Evolutionary conservation across 2,113 vertebrate genomes (phyloP).

Genomic region (Antechinus stuartii): DNA sequence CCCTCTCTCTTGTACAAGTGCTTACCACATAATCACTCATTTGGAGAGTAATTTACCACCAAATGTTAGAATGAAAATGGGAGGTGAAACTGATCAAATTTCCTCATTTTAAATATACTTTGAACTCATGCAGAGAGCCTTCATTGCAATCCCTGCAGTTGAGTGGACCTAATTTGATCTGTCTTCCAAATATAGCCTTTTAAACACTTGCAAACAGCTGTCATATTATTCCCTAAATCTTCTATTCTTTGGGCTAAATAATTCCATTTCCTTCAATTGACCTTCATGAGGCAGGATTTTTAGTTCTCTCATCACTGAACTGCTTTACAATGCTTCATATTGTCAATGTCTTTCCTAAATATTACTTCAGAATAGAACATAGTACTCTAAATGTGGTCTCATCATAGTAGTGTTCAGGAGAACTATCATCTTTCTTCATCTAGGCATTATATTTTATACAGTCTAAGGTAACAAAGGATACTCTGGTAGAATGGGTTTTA

Average conservation of each 20-base stretch:
- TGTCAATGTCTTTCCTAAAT: neutral
- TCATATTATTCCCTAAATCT: neutral
- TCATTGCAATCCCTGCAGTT: neutral
- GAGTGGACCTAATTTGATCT: neutral
- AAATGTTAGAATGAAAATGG: neutral
- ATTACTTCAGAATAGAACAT: neutral
- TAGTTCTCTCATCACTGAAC: neutral
- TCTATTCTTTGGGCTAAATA: neutral
- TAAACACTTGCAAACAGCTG: neutral
- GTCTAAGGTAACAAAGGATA: too few relatives aligned
- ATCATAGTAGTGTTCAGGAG: neutral
- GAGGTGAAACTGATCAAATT: neutral
- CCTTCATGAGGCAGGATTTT: neutral
- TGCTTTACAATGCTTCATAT: neutral
- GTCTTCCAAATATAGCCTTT: neutral
- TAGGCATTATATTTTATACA: neutral
- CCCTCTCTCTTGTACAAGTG: neutral
- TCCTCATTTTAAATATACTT: neutral
- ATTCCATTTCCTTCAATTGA: neutral
- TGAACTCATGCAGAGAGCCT: neutral
- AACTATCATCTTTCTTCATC: neutral
- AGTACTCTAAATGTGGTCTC: neutral
- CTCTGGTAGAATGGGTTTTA: neutral
- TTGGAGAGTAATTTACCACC: neutral
- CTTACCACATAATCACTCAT: neutral